Conservation (phyloP, 2,113 vertebrate species). For the Gobius niger region DNA sequence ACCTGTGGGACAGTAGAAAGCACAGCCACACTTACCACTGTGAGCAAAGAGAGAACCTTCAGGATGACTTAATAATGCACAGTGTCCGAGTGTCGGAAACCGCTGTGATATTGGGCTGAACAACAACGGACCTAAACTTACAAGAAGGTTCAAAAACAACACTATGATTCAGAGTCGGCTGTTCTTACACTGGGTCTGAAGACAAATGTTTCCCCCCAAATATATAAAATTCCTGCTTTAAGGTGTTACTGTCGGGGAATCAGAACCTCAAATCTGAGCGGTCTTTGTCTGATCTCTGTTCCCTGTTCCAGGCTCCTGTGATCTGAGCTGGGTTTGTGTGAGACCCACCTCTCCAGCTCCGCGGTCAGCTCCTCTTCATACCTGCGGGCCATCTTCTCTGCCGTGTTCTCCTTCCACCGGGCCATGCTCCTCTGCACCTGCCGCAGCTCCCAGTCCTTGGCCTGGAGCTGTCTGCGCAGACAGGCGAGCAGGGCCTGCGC, state of each 20-base stretch:
- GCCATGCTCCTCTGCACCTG: constrained; percentile 72
- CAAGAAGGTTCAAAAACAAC: too few species aligned
- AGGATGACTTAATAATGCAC: background rate
- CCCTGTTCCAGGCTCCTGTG: background rate
- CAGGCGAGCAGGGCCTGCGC: constrained; percentile 42
- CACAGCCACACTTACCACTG: background rate
- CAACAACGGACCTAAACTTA: too few species aligned
- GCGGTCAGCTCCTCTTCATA: constrained; percentile 72
- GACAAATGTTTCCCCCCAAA: too few species aligned
- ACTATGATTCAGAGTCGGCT: too few species aligned
- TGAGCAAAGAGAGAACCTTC: background rate
- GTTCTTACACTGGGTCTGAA: too few species aligned
- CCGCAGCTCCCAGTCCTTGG: constrained; percentile 73
- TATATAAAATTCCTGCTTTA: too few species aligned
- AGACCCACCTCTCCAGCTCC: constrained; percentile 75
- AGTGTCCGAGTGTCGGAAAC: background rate
- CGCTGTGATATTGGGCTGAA: too few species aligned
- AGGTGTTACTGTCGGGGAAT: too few species aligned
- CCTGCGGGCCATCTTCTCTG: constrained; percentile 66
- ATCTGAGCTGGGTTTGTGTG: background rate
- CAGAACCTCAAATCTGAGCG: too few species aligned
- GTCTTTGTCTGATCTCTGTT: background rate
- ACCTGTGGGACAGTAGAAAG: constrained; percentile 59
- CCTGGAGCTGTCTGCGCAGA: constrained; percentile 68
- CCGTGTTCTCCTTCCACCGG: constrained; percentile 75